Evolutionary conservation across 1,140 invertebrate species (phyloP).

Genomic region (Bradynema listronoti): DNA sequence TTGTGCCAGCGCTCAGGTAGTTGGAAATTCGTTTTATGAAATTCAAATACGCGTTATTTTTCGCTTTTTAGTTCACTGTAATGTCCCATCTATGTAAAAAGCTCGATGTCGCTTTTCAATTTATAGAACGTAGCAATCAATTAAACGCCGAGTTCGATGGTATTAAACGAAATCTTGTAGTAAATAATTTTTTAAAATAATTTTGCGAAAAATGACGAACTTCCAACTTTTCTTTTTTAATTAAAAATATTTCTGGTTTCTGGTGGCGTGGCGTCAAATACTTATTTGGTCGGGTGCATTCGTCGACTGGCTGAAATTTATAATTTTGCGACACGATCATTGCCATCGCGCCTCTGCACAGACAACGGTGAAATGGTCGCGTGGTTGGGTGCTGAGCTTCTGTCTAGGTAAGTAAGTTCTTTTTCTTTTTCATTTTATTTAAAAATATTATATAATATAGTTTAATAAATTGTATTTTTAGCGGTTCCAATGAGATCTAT

Average conservation of each 20-base stretch:
- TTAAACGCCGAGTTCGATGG: too few relatives aligned
- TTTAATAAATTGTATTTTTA: too few relatives aligned
- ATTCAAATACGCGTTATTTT: neutral
- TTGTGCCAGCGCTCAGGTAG: conserved; percentile 33
- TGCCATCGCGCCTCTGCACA: conserved; percentile 79
- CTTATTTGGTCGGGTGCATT: conserved; percentile 70
- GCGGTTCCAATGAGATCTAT: too few relatives aligned
- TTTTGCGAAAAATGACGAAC: too few relatives aligned
- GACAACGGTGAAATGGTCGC: conserved; percentile 99
- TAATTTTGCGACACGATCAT: conserved; percentile 64
- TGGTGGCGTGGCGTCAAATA: conserved; percentile 89
- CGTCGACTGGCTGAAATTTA: conserved; percentile 66
- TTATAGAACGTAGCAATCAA: too few relatives aligned
- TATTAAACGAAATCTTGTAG: too few relatives aligned
- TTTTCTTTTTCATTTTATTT: too few relatives aligned
- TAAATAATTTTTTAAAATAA: too few relatives aligned
- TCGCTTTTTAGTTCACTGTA: conserved; percentile 34
- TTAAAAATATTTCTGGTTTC: conserved; percentile 69
- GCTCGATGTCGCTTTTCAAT: conserved; percentile 28
- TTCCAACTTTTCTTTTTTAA: too few relatives aligned
- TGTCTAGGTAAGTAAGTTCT: conserved; percentile 3
- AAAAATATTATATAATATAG: too few relatives aligned
- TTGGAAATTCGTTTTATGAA: neutral
- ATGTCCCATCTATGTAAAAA: conserved; percentile 32
- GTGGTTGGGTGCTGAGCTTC: conserved; percentile 65